Evolutionary conservation across 2,797 vertebrate species (phyloP).

Genomic region (Euphonia xanthogaster): DNA sequence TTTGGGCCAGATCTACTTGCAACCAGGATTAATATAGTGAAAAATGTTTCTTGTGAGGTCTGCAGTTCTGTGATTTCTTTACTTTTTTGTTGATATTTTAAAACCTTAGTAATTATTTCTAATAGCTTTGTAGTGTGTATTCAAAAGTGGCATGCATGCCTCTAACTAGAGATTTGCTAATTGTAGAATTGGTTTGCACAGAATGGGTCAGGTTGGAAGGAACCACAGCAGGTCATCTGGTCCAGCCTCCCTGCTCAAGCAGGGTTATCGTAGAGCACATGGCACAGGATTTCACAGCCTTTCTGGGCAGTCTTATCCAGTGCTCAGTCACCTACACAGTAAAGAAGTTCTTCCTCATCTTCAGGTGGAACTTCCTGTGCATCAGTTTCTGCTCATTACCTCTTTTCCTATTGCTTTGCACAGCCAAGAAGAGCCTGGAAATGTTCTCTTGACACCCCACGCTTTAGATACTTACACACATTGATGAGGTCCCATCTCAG

Average conservation of each 20-base stretch:
- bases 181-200: neutral
- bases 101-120: neutral
- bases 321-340: neutral
- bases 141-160: neutral
- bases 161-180: neutral
- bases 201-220: neutral
- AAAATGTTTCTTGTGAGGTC: neutral
- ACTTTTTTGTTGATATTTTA: neutral
- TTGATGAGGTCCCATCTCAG: neutral
- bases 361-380: neutral
- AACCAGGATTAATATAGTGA: neutral
- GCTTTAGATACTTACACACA: neutral
- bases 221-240: neutral
- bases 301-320: neutral
- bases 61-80: neutral
- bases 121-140: neutral
- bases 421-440: neutral
- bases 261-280: neutral
- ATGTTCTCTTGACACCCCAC: neutral
- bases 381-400: neutral
- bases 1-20: neutral
- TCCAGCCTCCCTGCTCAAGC: neutral
- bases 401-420: neutral
- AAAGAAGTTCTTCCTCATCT: neutral
- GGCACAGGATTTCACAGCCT: neutral